Conservation (phyloP, 1,140 invertebrate species). For the Micrasema longulum region DNA sequence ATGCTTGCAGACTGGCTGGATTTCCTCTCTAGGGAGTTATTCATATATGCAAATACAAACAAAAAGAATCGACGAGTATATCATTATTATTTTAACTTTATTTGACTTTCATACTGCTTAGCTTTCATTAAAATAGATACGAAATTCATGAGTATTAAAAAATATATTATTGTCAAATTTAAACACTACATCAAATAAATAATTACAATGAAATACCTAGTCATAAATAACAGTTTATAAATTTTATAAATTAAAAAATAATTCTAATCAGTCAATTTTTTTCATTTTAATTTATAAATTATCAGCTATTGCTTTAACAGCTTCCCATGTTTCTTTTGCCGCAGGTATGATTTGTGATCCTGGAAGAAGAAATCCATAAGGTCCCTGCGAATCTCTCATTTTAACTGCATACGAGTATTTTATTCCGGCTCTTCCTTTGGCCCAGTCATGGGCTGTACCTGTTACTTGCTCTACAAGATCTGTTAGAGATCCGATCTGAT, state of each 20-base stretch:
- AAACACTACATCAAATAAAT: too few species aligned
- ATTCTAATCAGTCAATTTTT: background rate
- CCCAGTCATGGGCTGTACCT: conserved; percentile 81
- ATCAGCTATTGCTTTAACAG: conserved; percentile 77
- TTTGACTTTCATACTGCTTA: too few species aligned
- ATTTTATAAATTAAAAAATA: background rate
- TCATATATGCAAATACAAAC: too few species aligned
- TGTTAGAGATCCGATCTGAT: conserved; percentile 67
- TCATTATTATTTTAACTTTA: too few species aligned
- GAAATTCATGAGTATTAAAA: too few species aligned
- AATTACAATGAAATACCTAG: background rate
- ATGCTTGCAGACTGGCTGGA: too few species aligned
- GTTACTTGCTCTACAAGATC: conserved; percentile 69
- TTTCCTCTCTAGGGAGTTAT: too few species aligned
- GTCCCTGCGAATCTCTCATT: conserved; percentile 78
- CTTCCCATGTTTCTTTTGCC: conserved; percentile 84
- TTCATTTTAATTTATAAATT: conserved; percentile 57
- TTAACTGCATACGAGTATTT: conserved; percentile 84
- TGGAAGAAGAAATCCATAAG: conserved; percentile 83
- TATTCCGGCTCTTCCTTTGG: conserved; percentile 74
- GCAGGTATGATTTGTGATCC: conserved; percentile 80
- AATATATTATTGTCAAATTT: too few species aligned
- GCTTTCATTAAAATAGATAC: too few species aligned
- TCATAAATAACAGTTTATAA: background rate
- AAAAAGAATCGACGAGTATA: too few species aligned